These are phyloP conservation scores for Agelastica alni DNA, from an alignment of 2,888 invertebrate genomes.

Conservation along the genomic window DNA sequence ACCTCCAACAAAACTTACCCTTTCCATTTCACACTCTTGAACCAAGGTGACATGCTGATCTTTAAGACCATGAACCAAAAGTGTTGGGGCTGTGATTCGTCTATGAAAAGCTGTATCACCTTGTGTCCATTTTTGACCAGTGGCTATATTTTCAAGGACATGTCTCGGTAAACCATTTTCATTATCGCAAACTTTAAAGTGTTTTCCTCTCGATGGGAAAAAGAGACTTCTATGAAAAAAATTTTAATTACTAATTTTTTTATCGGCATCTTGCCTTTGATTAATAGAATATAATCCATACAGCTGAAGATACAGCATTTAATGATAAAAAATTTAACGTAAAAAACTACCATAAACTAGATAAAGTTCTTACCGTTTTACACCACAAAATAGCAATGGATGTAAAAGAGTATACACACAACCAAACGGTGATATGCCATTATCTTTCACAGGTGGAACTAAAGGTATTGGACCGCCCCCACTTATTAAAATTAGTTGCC, in stretches of 20 bases:
- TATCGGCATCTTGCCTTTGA: not conserved
- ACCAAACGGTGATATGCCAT: constrained; percentile 57
- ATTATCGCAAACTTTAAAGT: constrained; percentile 59
- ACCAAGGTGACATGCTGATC: constrained; percentile 69
- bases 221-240: constrained; percentile 57
- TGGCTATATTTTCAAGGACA: constrained; percentile 59
- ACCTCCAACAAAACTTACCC: too few relatives aligned
- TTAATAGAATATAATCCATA: not conserved
- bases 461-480: constrained; percentile 71
- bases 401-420: constrained; percentile 60
- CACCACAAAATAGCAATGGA: constrained; percentile 64
- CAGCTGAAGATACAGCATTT: not conserved
- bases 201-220: constrained; percentile 62
- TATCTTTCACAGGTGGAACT: constrained; percentile 61
- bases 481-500: constrained; percentile 67
- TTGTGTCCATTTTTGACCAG: constrained; percentile 70
- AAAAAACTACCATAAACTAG: too few relatives aligned
- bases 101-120: constrained; percentile 70
- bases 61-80: constrained; percentile 68
- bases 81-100: constrained; percentile 65
- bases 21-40: constrained; percentile 72
- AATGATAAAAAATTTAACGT: too few relatives aligned
- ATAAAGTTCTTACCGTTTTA: constrained; percentile 59
- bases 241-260: constrained; percentile 7
- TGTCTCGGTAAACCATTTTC: constrained; percentile 57